Percentiles rank a stretch among this genome's conserved stretches.
phyloP scores from a whole-genome alignment of 2,797 vertebrate species.

The Pangasius krempfi region DNA sequence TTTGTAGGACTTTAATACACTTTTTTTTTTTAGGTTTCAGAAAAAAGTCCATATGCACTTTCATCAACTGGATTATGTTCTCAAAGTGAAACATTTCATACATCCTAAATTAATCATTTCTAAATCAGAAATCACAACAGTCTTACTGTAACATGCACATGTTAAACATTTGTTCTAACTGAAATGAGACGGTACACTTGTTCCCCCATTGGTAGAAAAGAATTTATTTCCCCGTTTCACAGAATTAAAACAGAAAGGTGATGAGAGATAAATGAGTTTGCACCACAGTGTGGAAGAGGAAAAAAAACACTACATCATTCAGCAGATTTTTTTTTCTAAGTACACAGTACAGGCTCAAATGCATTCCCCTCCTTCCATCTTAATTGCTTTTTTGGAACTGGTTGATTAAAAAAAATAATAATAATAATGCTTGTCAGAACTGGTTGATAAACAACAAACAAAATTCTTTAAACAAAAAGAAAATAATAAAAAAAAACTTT shows the following conservation, averaged over 20 bases:
- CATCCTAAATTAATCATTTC: slow-evolving; percentile 6
- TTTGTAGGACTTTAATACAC: slow-evolving; percentile 1
- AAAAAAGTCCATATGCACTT: background rate
- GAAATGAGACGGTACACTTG: slow-evolving; percentile 20
- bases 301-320: slow-evolving; percentile 67
- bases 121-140: slow-evolving; percentile 16
- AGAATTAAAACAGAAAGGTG: slow-evolving; percentile 77
- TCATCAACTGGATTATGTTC: background rate
- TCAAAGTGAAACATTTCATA: slow-evolving; percentile 19
- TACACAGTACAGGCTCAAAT: slow-evolving; percentile 62
- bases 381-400: slow-evolving; percentile 32
- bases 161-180: background rate
- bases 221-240: slow-evolving; percentile 77
- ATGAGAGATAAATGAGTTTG: slow-evolving; percentile 70
- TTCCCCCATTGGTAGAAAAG: slow-evolving; percentile 72
- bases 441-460: slow-evolving; percentile 82
- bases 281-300: slow-evolving; percentile 68
- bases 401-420: slow-evolving; percentile 64
- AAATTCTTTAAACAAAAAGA: slow-evolving; percentile 73
- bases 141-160: background rate
- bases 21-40: background rate
- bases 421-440: slow-evolving; percentile 60
- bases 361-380: slow-evolving; percentile 59
- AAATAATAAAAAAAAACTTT: slow-evolving; percentile 74
- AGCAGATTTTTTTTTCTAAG: slow-evolving; percentile 60